These are phyloP conservation scores for Caenorhabditis sinica DNA, from an alignment of 2,888 invertebrate species.

Conservation along the genomic window DNA sequence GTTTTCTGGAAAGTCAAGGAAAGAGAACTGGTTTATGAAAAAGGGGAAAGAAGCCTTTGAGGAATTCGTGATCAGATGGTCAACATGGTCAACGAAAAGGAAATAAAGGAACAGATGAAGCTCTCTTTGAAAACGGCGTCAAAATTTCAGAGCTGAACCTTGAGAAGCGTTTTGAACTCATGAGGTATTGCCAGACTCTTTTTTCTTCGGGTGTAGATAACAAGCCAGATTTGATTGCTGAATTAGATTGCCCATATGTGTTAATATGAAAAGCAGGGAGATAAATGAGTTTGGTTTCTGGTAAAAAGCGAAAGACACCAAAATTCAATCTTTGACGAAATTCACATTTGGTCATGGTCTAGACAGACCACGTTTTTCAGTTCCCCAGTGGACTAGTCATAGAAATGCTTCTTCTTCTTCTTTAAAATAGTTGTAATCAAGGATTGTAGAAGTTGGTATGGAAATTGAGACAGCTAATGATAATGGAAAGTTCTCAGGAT, in stretches of 20 bases:
- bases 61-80: background rate
- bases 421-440: background rate
- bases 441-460: background rate
- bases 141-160: too few species aligned
- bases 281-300: background rate
- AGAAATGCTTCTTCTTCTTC: background rate
- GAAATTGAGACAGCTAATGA: too few species aligned
- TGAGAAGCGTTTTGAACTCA: too few species aligned
- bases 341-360: background rate
- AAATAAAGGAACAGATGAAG: background rate
- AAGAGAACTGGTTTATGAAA: background rate
- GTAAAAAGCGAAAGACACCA: background rate
- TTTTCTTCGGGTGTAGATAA: too few species aligned
- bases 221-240: too few species aligned
- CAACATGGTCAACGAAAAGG: background rate
- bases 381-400: background rate
- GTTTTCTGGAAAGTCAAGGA: constrained; percentile 21
- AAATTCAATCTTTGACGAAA: background rate
- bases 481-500: too few species aligned
- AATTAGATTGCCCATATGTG: background rate
- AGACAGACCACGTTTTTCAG: background rate
- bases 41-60: constrained; percentile 4
- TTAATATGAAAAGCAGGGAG: background rate
- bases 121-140: background rate
- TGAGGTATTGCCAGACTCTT: too few species aligned